Percentiles rank a stretch among this genome's conserved stretches.
Evolutionary conservation across 1,140 invertebrate species (phyloP).

Genomic region (Cryptotermes secundus): DNA sequence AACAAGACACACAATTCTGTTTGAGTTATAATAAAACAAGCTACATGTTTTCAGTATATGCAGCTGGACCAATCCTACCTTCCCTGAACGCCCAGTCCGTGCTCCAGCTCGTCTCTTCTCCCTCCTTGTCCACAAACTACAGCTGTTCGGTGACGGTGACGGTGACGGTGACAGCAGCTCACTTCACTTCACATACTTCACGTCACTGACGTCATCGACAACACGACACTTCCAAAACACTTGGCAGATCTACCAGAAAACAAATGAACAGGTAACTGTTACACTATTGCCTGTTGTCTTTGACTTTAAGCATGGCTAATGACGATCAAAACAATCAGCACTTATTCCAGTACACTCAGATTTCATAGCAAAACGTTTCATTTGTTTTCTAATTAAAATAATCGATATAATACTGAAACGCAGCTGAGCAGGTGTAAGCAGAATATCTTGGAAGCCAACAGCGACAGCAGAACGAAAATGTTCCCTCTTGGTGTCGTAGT

Average conservation of each 20-base stretch:
- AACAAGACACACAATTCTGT: too few relatives aligned
- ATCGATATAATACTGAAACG: too few relatives aligned
- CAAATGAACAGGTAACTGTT: too few relatives aligned
- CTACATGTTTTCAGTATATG: too few relatives aligned
- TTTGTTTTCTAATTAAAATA: too few relatives aligned
- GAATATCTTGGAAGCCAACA: background rate
- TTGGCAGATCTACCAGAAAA: background rate
- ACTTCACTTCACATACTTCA: background rate
- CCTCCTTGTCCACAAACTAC: background rate
- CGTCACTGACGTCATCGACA: background rate
- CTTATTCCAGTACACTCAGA: too few relatives aligned
- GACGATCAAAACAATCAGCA: background rate
- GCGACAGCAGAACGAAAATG: background rate
- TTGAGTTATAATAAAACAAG: too few relatives aligned
- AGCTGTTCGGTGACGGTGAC: background rate
- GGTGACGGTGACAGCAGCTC: background rate
- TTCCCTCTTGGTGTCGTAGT: slow-evolving; percentile 14
- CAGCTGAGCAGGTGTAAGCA: background rate
- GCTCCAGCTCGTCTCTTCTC: background rate
- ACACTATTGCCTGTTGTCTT: too few relatives aligned
- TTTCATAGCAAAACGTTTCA: too few relatives aligned
- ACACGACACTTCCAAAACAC: background rate
- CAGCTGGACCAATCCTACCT: background rate
- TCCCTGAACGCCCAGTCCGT: background rate
- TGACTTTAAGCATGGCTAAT: background rate